Base-by-base conservation (phyloP, 2,113 vertebrate genomes). In the Baryphthengus martii region DNA sequence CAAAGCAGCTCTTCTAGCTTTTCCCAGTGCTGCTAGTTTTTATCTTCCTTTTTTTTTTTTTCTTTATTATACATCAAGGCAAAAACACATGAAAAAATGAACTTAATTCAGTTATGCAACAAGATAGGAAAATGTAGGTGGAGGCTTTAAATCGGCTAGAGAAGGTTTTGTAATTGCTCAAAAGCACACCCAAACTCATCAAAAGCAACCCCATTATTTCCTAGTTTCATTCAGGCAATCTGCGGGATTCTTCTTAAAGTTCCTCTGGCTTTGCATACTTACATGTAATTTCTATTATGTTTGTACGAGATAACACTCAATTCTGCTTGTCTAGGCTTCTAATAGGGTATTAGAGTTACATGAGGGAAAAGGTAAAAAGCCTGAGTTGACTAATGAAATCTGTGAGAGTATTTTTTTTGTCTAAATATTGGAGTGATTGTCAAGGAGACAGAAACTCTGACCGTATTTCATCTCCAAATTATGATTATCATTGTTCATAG, bases 381-480 rank as follows among this genome's bases (percentile, higher is more conserved):
- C 49, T 4, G 19, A 90, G n/a, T 11, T 86, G 56, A 93, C 72
- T 95, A 95, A 94, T 81, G 85, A 90, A 90, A 93, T 95, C 83
- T 88, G 29, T 16, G 10, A 88, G 35, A 93, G 35, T 2, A 8
- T 6, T 37, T 33, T 85, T 87, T 96, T 88, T 96, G 95, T 95
- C 93, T 97, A 96, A 96, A 96, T 95, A 96, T 97, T 97, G 83
- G 56, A 94, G 59, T 29, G 53, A 96, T 10, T 94, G 92, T 96
- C 93, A 96, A 94, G 72, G 83, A 95, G 79, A 95, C 59, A 92
- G 89, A 92, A 95, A 85, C 75, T 96, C 85, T 96, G 93, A 84
- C 95, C 92, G 26, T 58, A 93, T 89, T 96, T 95, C 61, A 72
- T 85, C 66, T 75, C 90, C 92, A 93, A 90, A 86, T 93, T 93